Percentiles rank a stretch among this genome's conserved stretches.
Evolutionary conservation across 2,797 vertebrate genomes (phyloP).

Genomic region (Sebastes vulpes): DNA sequence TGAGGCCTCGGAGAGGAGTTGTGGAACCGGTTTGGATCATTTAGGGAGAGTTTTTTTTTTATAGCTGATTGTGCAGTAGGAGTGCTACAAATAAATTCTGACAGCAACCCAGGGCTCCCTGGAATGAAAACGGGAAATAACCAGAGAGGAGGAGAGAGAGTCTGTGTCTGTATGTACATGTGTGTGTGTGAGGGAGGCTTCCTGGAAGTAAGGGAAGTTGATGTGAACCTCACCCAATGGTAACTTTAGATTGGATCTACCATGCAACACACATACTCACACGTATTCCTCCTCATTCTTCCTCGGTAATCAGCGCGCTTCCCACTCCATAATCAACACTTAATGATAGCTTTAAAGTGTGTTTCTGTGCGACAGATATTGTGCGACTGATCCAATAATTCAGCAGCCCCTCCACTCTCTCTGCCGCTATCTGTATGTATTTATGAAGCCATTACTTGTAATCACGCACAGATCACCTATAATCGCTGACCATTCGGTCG

Average conservation of each 20-base stretch:
- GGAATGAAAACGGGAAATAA: constrained; percentile 42
- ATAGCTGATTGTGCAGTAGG: constrained; percentile 5
- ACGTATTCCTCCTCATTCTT: constrained; percentile 8
- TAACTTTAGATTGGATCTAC: constrained; percentile 23
- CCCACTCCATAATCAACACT: constrained; percentile 37
- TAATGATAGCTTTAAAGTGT: constrained; percentile 33
- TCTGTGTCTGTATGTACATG: background rate
- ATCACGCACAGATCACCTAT: constrained; percentile 56
- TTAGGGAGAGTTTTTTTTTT: background rate
- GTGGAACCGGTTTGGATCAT: constrained; percentile 28
- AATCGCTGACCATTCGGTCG: constrained; percentile 35
- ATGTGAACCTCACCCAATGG: constrained; percentile 32
- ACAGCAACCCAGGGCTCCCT: constrained; percentile 39
- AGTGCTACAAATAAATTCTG: constrained; percentile 45
- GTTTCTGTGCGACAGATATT: constrained; percentile 9
- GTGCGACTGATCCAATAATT: constrained; percentile 19
- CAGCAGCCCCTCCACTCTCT: background rate
- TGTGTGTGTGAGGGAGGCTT: background rate
- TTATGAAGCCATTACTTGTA: constrained; percentile 50
- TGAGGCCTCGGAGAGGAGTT: constrained; percentile 4
- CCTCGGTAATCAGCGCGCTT: constrained; percentile 27
- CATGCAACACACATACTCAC: background rate
- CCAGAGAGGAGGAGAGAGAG: background rate
- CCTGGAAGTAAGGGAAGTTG: constrained; percentile 11
- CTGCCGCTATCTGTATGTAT: constrained; percentile 6